phyloP scores from a whole-genome alignment of 1,140 invertebrate genomes.

The Aphelenchoides fujianensis region DNA sequence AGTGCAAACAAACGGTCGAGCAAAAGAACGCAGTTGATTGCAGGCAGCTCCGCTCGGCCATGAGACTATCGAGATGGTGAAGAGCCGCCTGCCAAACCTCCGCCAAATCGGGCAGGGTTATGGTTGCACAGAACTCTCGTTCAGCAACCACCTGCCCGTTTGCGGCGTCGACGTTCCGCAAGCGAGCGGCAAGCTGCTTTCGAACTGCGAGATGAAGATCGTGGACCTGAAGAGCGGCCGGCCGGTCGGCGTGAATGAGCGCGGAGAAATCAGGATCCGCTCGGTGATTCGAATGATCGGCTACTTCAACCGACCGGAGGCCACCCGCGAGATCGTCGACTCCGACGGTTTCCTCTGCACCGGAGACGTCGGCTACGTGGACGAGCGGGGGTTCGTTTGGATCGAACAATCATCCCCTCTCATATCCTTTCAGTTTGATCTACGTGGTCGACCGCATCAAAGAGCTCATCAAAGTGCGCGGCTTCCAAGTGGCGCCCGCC shows the following conservation, averaged over 20 bases:
- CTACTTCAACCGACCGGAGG: conserved; percentile 48
- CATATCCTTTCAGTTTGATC: conserved; percentile 21
- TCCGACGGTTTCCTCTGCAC: conserved; percentile 76
- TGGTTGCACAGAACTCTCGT: conserved; percentile 27
- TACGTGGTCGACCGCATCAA: conserved; percentile 80
- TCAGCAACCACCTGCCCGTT: conserved; percentile 20
- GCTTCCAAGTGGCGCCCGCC: conserved; percentile 77
- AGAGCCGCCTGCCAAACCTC: conserved; percentile 15
- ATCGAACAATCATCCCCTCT: neutral
- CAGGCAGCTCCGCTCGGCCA: conserved; percentile 19
- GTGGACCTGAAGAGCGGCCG: conserved; percentile 35
- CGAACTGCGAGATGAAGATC: conserved; percentile 33
- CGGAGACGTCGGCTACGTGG: conserved; percentile 74
- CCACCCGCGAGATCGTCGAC: conserved; percentile 68
- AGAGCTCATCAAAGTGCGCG: conserved; percentile 85
- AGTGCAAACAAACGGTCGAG: neutral
- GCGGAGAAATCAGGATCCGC: conserved; percentile 41
- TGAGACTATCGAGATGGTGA: conserved; percentile 19
- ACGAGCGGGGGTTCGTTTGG: conserved; percentile 67
- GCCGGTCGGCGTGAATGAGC: conserved; percentile 27
- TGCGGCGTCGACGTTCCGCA: neutral
- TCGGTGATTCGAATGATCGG: conserved; percentile 51
- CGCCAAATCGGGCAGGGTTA: conserved; percentile 27
- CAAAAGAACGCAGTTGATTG: neutral
- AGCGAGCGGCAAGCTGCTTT: conserved; percentile 11